These are phyloP conservation scores for Actinernus sp. DNA, from an alignment of 92 coral and sea anemone genomes.

Conservation along the genomic window DNA sequence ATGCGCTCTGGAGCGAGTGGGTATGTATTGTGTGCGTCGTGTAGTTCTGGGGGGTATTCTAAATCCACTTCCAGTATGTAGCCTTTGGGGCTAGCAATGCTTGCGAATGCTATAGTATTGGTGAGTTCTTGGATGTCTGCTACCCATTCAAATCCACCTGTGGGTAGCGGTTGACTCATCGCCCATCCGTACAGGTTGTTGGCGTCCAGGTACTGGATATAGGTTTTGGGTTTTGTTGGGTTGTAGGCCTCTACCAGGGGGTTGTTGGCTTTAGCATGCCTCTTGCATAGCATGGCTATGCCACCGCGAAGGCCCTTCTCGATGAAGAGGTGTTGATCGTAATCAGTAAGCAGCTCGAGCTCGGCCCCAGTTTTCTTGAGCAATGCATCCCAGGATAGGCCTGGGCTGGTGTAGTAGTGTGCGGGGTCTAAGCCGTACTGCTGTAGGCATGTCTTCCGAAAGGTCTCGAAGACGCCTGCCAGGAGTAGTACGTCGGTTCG, in stretches of 20 bases:
- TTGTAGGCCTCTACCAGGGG: too few species aligned
- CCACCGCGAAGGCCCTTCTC: constrained; percentile 17
- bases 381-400: constrained; percentile 22
- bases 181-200: constrained; percentile 40
- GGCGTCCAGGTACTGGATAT: constrained; percentile 8
- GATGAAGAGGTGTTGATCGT: background rate
- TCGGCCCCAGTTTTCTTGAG: background rate
- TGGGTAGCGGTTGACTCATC: constrained; percentile 8
- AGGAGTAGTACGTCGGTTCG: too few species aligned
- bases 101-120: too few species aligned
- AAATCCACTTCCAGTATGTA: constrained; percentile 27
- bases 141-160: background rate
- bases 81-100: too few species aligned
- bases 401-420: constrained; percentile 8
- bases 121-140: too few species aligned
- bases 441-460: background rate
- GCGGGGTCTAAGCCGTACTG: constrained; percentile 28
- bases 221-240: background rate
- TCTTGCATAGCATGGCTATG: too few species aligned
- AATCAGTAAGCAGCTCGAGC: constrained; percentile 7
- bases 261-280: too few species aligned
- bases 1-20: constrained; percentile 11
- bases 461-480: too few species aligned
- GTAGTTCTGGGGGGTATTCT: constrained; percentile 7
- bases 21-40: constrained; percentile 6